Conservation (phyloP, 2,888 invertebrate genomes). For the Sminthurinus aureus region DNA sequence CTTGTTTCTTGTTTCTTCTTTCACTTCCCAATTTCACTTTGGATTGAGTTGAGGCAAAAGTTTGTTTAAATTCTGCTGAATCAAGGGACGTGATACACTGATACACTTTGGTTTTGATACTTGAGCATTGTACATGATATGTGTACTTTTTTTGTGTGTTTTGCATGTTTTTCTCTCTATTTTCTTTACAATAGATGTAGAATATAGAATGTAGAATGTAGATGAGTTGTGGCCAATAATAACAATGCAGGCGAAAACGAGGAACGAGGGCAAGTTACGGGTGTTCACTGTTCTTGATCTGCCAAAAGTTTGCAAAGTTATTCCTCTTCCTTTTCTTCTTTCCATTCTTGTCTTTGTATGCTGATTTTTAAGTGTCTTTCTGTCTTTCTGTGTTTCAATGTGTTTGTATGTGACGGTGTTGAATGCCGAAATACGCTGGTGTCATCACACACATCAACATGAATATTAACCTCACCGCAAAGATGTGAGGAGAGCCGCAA, state of each 20-base stretch:
- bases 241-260: background rate
- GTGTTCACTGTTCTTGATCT: conserved; percentile 17
- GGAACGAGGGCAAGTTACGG: conserved; percentile 27
- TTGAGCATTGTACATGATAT: no score
- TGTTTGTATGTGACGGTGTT: background rate
- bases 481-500: background rate
- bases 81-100: no score
- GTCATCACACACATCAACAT: background rate
- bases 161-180: background rate
- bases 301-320: conserved; percentile 5
- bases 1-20: no score
- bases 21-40: background rate
- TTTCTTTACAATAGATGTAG: background rate
- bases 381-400: background rate
- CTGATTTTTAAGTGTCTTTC: background rate
- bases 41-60: background rate
- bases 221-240: conserved; percentile 2
- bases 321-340: conserved; percentile 5
- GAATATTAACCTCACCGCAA: background rate
- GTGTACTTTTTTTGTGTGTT: background rate
- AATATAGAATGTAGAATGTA: background rate
- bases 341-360: background rate
- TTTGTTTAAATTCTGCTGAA: background rate
- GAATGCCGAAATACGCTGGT: background rate
- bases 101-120: no score